Evolutionary conservation across 2,797 vertebrate genomes (phyloP).

Genomic region (Anguilla anguilla): DNA sequence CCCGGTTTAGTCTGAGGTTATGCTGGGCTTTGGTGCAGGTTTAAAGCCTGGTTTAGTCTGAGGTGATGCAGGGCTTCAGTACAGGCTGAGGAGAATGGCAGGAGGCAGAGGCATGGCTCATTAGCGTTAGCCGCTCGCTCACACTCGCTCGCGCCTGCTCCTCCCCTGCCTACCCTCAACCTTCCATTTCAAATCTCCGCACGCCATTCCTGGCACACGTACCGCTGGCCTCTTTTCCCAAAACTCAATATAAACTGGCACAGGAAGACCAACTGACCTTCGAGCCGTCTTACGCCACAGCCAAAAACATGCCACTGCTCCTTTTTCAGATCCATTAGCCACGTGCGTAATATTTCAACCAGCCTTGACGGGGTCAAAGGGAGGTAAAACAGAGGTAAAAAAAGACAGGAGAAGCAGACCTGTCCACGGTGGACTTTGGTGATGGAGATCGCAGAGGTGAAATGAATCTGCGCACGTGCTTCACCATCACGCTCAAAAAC

Average conservation of each 20-base stretch:
- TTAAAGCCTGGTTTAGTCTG: constrained; percentile 72
- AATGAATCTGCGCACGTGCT: neutral
- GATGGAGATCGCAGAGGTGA: neutral
- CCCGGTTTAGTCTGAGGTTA: too few relatives aligned
- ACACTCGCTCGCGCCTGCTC: constrained; percentile 63
- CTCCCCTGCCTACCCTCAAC: constrained; percentile 59
- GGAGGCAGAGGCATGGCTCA: constrained; percentile 70
- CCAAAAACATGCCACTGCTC: neutral
- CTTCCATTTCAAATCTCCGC: constrained; percentile 44
- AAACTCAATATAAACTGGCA: constrained; percentile 17
- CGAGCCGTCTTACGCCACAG: neutral
- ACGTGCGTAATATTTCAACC: neutral
- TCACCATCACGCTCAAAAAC: neutral
- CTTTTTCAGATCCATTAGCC: neutral
- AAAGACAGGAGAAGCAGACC: neutral
- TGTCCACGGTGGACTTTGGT: neutral
- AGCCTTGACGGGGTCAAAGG: neutral
- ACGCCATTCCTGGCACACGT: constrained; percentile 34
- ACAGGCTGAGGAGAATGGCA: constrained; percentile 68
- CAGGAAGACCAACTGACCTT: neutral
- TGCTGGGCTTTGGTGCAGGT: too few relatives aligned
- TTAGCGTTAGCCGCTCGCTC: constrained; percentile 55
- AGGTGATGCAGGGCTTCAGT: constrained; percentile 71
- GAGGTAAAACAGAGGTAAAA: neutral
- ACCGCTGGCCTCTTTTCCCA: neutral